phyloP scores from a whole-genome alignment of 2,113 vertebrate species.

The Bucco capensis region DNA sequence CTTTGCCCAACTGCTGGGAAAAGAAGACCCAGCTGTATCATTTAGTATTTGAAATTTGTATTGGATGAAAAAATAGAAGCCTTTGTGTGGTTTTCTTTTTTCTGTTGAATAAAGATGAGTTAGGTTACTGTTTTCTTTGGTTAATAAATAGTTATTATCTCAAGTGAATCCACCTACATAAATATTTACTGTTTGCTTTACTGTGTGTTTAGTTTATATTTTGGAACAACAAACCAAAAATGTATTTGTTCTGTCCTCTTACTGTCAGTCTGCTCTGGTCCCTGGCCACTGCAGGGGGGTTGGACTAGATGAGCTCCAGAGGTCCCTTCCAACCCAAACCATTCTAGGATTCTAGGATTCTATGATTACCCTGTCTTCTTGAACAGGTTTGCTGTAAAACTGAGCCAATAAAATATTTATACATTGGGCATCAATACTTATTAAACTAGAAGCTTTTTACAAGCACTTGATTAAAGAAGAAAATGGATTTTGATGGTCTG shows the following conservation, averaged over 20 bases:
- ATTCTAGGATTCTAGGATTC: too few species aligned
- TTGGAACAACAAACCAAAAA: neutral
- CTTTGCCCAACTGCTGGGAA: neutral
- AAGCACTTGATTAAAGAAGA: neutral
- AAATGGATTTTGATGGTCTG: neutral
- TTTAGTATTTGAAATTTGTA: neutral
- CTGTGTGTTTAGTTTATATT: neutral
- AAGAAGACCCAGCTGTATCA: neutral
- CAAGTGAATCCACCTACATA: neutral
- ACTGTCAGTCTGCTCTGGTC: neutral
- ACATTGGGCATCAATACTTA: neutral
- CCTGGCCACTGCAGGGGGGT: neutral
- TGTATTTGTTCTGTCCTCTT: neutral
- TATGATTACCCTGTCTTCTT: neutral
- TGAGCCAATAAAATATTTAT: neutral
- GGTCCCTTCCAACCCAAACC: too few species aligned
- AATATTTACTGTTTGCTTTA: constrained; percentile 20
- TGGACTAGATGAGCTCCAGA: too few species aligned
- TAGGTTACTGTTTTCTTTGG: neutral
- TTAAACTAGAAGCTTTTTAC: neutral
- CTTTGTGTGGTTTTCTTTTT: neutral
- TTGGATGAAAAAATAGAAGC: neutral
- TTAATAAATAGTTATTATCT: neutral
- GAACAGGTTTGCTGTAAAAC: neutral
- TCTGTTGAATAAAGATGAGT: neutral